Evolutionary conservation across 2,797 vertebrate species (phyloP).

Genomic region (Anguilla obscura): DNA sequence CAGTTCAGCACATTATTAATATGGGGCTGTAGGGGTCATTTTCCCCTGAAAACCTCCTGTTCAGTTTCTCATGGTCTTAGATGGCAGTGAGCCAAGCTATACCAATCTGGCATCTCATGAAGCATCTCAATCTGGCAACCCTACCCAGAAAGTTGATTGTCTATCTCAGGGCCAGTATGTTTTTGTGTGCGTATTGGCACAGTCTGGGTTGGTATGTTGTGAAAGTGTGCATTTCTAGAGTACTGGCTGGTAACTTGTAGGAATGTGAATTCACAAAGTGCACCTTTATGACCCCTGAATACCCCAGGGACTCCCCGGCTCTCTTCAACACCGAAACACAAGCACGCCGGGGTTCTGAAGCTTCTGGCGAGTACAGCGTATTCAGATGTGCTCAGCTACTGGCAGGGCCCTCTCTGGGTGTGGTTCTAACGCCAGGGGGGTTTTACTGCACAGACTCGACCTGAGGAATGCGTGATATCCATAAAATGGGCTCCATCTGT

Average conservation of each 20-base stretch:
- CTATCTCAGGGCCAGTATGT: background rate
- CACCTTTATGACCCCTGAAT: background rate
- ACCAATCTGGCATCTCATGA: background rate
- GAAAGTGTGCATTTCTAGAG: background rate
- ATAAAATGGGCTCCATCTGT: too few relatives aligned
- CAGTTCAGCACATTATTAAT: background rate
- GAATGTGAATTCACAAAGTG: background rate
- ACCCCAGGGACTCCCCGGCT: background rate
- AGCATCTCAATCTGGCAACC: too few relatives aligned
- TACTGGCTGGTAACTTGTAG: background rate
- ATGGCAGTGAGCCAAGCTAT: background rate
- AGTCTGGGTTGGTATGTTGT: background rate
- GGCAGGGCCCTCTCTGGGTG: background rate
- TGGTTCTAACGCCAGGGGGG: background rate
- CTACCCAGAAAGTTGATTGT: too few relatives aligned
- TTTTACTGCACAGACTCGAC: constrained; percentile 4
- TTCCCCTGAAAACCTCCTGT: background rate
- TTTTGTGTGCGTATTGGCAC: background rate
- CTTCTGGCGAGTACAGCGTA: background rate
- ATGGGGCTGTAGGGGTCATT: background rate
- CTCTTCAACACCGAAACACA: background rate
- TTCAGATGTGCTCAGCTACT: background rate
- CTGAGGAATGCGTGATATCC: background rate
- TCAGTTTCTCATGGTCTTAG: background rate
- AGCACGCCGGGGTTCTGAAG: background rate